Evolutionary conservation across 2,113 vertebrate genomes (phyloP), one percentile per base, ranked within the genome.

Genomic region (Rhizomys pruinosus): DNA sequence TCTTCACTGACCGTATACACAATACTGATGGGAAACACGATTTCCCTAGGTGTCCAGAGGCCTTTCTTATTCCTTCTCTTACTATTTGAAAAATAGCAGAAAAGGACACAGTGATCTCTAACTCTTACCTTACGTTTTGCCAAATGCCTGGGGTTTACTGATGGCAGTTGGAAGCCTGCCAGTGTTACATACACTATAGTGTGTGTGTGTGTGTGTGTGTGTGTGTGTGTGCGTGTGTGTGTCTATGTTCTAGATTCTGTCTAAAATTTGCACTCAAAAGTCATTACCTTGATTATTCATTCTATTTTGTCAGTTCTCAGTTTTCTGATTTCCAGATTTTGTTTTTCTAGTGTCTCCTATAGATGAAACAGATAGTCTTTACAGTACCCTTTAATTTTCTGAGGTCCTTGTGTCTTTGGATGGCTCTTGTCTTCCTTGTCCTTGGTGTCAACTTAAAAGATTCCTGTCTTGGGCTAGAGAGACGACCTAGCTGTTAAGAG

Each of bases 241-340:
- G 23, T 13, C 17, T 86, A 25, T 63, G 52, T 95, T 81, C 39
- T 72, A 87, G n/a, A 92, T 72, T 74, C 44, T 37, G 9, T 59
- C 55, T 77, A 69, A 78, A 95, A 86, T 91, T 39, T 68, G 76
- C 66, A 73, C 52, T 89, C 89, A 84, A 80, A 95, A 91, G 37
- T 68, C 16, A 63, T 42, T 93, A 69, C 23, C 69, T 88, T 47
- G 25, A 63, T 55, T 84, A 64, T 32, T 2, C 3, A 59, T 82
- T 81, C 22, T 37, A 88, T n/a, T 69, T 37, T 69, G 81, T 78
- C 34, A 81, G 44, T 52, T 89, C 37, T 52, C 52, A 89, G 69
- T 23, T 89, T 55, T 92, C 57, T 79, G 55, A 78, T 37, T 90
- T 47, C 34, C 32, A 78, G 55, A 47, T 47, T 5, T 20, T 90